These are phyloP conservation scores for Spisula subtruncata DNA, from an alignment of 2,888 invertebrate species.

Conservation along the genomic window DNA sequence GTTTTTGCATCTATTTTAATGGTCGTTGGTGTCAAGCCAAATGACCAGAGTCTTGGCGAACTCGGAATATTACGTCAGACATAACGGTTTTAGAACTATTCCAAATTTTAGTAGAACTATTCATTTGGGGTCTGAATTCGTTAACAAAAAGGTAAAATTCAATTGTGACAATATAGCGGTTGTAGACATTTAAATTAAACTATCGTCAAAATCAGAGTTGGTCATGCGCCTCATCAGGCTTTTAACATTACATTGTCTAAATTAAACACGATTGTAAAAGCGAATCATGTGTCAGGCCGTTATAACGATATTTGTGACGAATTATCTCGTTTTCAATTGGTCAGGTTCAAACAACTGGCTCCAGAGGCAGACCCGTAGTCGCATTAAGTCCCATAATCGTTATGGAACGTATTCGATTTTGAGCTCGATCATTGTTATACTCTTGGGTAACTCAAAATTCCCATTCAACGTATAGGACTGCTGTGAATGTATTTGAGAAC, in stretches of 20 bases:
- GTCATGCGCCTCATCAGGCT: not conserved
- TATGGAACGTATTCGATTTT: slow-evolving; percentile 32
- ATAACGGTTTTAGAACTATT: slow-evolving; percentile 32
- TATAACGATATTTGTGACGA: slow-evolving; percentile 37
- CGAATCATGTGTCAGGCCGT: not conserved
- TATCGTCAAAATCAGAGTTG: not conserved
- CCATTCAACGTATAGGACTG: not conserved
- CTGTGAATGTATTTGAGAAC: not conserved
- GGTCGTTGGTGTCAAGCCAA: slow-evolving; percentile 1
- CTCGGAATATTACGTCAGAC: not conserved
- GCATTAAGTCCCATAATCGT: slow-evolving; percentile 9
- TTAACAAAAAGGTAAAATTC: not conserved
- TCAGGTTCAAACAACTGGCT: slow-evolving; percentile 32
- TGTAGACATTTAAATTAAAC: not conserved
- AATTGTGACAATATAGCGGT: not conserved
- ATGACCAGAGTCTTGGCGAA: not conserved
- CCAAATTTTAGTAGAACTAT: slow-evolving; percentile 27
- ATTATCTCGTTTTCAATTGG: slow-evolving; percentile 40
- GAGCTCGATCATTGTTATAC: not conserved
- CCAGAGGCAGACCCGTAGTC: slow-evolving; percentile 40
- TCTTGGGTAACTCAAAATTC: not conserved
- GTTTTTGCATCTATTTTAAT: slow-evolving; percentile 37
- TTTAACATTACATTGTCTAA: not conserved
- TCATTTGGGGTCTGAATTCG: slow-evolving; percentile 30
- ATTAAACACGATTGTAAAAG: not conserved